Evolutionary conservation across 2,797 vertebrate genomes (phyloP).

Genomic region (Anguilla pacifica): DNA sequence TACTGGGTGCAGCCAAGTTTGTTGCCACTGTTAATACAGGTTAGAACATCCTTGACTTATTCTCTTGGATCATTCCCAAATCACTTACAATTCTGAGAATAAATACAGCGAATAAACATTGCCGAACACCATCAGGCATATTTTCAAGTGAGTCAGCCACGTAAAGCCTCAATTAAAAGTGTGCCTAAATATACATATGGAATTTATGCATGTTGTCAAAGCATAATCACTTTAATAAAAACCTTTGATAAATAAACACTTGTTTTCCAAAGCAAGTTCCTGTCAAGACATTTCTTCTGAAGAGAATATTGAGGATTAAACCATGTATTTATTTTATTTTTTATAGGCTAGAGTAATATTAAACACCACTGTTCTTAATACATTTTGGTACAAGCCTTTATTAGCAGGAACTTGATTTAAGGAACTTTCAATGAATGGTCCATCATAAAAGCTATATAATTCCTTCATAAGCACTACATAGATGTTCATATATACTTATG

Average conservation of each 20-base stretch:
- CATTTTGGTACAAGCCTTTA: not conserved
- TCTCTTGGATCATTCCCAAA: not conserved
- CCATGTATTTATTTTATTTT: not conserved
- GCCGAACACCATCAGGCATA: not conserved
- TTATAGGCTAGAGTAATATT: not conserved
- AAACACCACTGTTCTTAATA: not conserved
- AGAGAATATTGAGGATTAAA: not conserved
- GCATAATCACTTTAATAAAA: not conserved
- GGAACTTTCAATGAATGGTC: not conserved
- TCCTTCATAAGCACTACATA: no score
- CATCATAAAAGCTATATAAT: no score
- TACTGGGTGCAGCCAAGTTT: not conserved
- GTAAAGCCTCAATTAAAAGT: not conserved
- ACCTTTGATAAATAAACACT: constrained; percentile 2
- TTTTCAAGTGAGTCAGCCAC: not conserved
- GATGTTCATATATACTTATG: no score
- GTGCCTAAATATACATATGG: not conserved
- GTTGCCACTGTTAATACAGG: not conserved
- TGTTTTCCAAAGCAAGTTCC: not conserved
- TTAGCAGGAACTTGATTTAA: not conserved
- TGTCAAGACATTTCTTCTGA: not conserved
- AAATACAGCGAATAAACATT: not conserved
- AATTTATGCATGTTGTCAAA: not conserved
- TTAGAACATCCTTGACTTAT: not conserved
- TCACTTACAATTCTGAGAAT: not conserved